Base-by-base conservation (phyloP, 2,888 invertebrate species). In the Emmelina monodactyla region DNA sequence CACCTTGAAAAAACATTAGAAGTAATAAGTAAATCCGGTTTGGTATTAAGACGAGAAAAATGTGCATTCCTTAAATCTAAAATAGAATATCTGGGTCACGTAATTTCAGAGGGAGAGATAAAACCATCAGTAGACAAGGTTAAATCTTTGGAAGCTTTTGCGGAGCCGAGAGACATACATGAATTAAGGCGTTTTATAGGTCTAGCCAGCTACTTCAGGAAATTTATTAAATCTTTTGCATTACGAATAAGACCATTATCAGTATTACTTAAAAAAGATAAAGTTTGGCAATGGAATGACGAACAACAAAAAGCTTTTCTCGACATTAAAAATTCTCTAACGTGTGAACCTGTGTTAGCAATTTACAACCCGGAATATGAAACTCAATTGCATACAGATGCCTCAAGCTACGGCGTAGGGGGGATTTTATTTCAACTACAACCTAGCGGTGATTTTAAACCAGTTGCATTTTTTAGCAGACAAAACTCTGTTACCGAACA, bases 391-490 rank as follows among this genome's bases (percentile, higher is more conserved):
- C 28, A 28, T 11, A 28, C 28, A 4, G 28, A 28, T 28, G 28
- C 28, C 4, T 28, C 28, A 4, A 28, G 28, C 11, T 11, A 28
- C n/a, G 28, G 28, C 4, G 28, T 28, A n/a, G 28, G 28, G 5
- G 28, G 38, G 7, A 34, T 44, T 3, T 16, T 44, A 2, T 10
- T 44, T 1, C 44, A 44, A 31, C 25, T 33, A 12, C 41, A 39
- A 15, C 16, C 29, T 14, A 12, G 32, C 7, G 37, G 32, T 12
- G 32, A 7, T 5, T 32, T n/a, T 15, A 38, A 41, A 14, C 33
- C 35, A 9, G 40, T 40, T 1, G 41, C 38, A 1, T 44, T 38
- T 25, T 37, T 35, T 2, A 44, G 44, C 22, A 12, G 39, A 6
- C 40, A 41, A 25, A 44, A 41, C 10, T 37, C 39, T 14, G 28